Conservation (phyloP, 2,797 vertebrate genomes). For the Leptatherina wallacei region DNA sequence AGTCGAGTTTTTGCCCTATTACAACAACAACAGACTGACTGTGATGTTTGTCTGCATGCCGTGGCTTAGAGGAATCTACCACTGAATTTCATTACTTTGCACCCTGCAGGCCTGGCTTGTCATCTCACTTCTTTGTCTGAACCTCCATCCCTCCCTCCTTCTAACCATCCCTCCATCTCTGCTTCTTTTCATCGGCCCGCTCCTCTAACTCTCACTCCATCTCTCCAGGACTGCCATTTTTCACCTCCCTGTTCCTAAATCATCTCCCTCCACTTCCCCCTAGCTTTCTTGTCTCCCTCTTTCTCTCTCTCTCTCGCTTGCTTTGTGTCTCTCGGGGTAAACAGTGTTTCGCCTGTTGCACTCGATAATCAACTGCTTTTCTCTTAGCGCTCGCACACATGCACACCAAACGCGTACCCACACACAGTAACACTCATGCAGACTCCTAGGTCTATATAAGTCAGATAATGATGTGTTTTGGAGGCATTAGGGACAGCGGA, state of each 20-base stretch:
- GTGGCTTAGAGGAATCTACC: slow-evolving; percentile 72
- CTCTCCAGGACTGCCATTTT: slow-evolving; percentile 71
- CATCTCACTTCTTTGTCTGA: slow-evolving; percentile 79
- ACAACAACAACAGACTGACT: slow-evolving; percentile 70
- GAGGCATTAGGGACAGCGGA: slow-evolving; percentile 76
- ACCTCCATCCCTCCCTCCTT: slow-evolving; percentile 48
- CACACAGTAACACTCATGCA: slow-evolving; percentile 34
- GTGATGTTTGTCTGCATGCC: slow-evolving; percentile 78
- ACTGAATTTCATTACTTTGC: slow-evolving; percentile 76
- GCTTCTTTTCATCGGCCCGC: slow-evolving; percentile 54
- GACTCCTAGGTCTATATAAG: slow-evolving; percentile 73
- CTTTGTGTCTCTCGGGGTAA: slow-evolving; percentile 77
- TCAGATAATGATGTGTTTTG: slow-evolving; percentile 82
- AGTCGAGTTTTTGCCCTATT: slow-evolving; percentile 67
- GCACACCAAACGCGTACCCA: slow-evolving; percentile 28
- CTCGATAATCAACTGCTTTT: slow-evolving; percentile 76
- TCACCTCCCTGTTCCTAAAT: slow-evolving; percentile 74
- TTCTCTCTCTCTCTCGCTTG: slow-evolving; percentile 43
- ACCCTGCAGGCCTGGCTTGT: slow-evolving; percentile 73
- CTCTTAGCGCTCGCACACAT: slow-evolving; percentile 41
- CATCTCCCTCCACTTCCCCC: slow-evolving; percentile 58
- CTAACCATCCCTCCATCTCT: slow-evolving; percentile 66
- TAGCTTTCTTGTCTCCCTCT: slow-evolving; percentile 50
- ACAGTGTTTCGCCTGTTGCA: slow-evolving; percentile 81
- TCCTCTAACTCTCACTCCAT: slow-evolving; percentile 56